These are phyloP conservation scores for Cordilura impudica DNA, from an alignment of 2,888 invertebrate genomes.

Conservation along the genomic window DNA sequence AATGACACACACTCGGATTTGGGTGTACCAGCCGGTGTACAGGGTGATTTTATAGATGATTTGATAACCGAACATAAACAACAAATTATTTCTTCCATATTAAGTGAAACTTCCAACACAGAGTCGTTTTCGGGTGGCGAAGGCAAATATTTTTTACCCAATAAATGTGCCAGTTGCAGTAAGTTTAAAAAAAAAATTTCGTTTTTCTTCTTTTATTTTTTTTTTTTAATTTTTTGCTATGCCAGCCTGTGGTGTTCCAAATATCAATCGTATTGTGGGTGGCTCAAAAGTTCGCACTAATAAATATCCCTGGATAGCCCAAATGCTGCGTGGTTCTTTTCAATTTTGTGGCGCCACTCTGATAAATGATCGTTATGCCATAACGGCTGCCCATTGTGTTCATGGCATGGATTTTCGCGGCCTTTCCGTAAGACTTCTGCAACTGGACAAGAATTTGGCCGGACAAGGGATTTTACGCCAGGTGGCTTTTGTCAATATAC, in stretches of 20 bases:
- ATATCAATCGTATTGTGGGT: slow-evolving; percentile 76
- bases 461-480: slow-evolving; percentile 69
- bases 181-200: slow-evolving; percentile 65
- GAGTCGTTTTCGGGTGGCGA: neutral
- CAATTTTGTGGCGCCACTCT: slow-evolving; percentile 75
- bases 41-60: slow-evolving; percentile 74
- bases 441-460: slow-evolving; percentile 69
- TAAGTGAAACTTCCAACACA: slow-evolving; percentile 40
- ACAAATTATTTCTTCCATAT: slow-evolving; percentile 70
- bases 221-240: neutral
- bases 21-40: slow-evolving; percentile 57
- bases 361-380: slow-evolving; percentile 75
- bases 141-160: slow-evolving; percentile 66
- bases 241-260: slow-evolving; percentile 75
- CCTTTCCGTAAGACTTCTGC: slow-evolving; percentile 70
- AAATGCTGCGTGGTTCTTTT: slow-evolving; percentile 68
- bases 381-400: slow-evolving; percentile 76
- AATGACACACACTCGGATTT: slow-evolving; percentile 4
- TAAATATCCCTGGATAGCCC: slow-evolving; percentile 77
- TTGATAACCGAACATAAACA: slow-evolving; percentile 73
- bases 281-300: slow-evolving; percentile 73
- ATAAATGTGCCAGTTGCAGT: slow-evolving; percentile 74
- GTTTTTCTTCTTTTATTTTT: neutral
- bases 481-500: slow-evolving; percentile 68
- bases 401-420: slow-evolving; percentile 68